phyloP scores from a whole-genome alignment of 2,113 vertebrate genomes.

The Lophura nycthemera region DNA sequence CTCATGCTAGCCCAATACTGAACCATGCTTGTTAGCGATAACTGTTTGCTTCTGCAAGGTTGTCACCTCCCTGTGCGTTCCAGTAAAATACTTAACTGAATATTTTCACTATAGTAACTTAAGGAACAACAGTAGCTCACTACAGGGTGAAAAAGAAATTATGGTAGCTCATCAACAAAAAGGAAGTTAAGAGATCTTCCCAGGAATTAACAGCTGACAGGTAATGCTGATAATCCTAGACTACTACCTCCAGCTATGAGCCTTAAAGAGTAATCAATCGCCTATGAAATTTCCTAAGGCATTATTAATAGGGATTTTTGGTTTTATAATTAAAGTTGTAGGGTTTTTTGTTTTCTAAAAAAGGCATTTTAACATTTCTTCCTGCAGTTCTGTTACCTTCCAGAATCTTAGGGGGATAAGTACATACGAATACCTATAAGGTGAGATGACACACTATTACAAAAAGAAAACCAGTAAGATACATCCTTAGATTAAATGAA shows the following conservation, averaged over 20 bases:
- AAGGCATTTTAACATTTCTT: not conserved
- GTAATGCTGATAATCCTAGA: not conserved
- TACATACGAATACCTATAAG: not conserved
- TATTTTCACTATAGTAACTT: not conserved
- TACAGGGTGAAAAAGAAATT: not conserved
- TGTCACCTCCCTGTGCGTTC: not conserved
- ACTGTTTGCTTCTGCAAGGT: not conserved
- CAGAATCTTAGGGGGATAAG: not conserved
- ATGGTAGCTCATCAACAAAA: not conserved
- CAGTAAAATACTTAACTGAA: not conserved
- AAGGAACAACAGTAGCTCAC: not conserved
- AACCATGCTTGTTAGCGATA: not conserved
- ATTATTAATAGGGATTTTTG: not conserved
- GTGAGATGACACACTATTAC: not conserved
- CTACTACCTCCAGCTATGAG: not conserved
- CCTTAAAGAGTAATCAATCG: not conserved
- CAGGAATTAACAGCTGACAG: not conserved
- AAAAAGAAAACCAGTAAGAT: not conserved
- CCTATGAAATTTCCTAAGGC: not conserved
- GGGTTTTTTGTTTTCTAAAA: not conserved
- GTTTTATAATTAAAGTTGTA: not conserved
- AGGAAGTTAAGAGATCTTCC: not conserved
- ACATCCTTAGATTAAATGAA: not conserved
- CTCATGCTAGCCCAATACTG: not conserved
- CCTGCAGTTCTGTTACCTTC: not conserved